Base-by-base conservation (phyloP, 2,797 vertebrate species). In the Prionace glauca region DNA sequence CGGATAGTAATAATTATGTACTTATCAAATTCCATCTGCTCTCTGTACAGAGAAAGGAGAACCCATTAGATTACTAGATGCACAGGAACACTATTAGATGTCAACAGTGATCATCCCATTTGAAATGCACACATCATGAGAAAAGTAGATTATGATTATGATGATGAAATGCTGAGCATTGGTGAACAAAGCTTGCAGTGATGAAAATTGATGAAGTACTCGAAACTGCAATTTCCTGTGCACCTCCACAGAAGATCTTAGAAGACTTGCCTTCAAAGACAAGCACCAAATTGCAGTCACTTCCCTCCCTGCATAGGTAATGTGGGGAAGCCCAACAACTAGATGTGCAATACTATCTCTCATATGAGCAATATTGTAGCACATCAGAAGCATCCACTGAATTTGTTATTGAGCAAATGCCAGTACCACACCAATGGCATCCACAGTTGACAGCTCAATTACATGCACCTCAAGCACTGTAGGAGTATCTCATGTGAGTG, bases 11-110 rank as follows among this genome's bases (percentile, higher is more conserved):
- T 90, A 90, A 90, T 88, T 60, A 32, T 90, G 26, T 60, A n/a
- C 87, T 90, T 50, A 90, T 62, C 56, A 90, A 60, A 90, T 90
- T 29, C 87, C 87, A 90, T 90, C 56, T 90, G 56, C 87, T 90
- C 56, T 88, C 10, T 88, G 2, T 45, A 60, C 86, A 90, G 12
- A 62, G 4, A 62, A 90, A 60, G 50, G 50, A 90, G 45, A 86
- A 86, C 41, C 20, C 41, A 84, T 50, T 50, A 45, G 81, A 86
- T 50, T 41, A 45, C 81, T 86, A 41, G 56, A 32, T 60, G 26
- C 3, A 88, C 29, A 60, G 24, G 24, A 60, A 60, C 50, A 14
- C 12, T 24, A 32, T 56, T 3, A 88, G 26, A 88, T 29, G 56
- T 8, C 29, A 88, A 60, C 56, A 32, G 50, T 60, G 50, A 88